These are phyloP conservation scores for Emydoidea blandingii DNA, from an alignment of 2,797 vertebrate genomes.

Conservation along the genomic window DNA sequence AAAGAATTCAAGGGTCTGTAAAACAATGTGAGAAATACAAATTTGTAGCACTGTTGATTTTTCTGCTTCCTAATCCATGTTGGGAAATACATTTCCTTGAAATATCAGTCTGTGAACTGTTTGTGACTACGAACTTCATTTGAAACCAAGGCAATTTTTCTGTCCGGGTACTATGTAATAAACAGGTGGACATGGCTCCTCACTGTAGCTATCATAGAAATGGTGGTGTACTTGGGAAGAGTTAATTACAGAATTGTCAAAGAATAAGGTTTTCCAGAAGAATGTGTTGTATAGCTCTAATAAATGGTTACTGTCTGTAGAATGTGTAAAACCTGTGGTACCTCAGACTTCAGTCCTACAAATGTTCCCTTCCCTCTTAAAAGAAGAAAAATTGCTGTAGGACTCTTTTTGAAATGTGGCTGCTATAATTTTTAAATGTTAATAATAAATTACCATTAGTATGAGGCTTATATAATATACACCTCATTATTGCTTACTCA, in stretches of 20 bases:
- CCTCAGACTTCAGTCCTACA: neutral
- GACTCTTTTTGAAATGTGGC: neutral
- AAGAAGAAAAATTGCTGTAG: neutral
- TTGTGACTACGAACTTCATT: fast-evolving
- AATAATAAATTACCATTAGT: constrained; percentile 75
- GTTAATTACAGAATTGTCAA: fast-evolving
- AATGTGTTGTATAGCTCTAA: fast-evolving
- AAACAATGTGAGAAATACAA: fast-evolving
- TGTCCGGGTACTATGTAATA: fast-evolving
- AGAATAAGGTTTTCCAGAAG: neutral
- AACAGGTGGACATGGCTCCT: neutral
- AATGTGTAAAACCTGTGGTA: fast-evolving
- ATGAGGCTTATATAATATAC: constrained; percentile 70
- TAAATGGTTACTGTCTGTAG: fast-evolving
- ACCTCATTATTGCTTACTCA: constrained; percentile 75
- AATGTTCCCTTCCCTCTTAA: neutral
- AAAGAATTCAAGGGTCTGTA: neutral
- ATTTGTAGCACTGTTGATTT: neutral
- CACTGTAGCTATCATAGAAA: fast-evolving
- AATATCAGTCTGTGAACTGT: neutral
- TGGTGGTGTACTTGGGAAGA: fast-evolving
- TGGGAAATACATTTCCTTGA: neutral
- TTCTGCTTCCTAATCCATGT: fast-evolving
- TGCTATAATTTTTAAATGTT: constrained; percentile 45
- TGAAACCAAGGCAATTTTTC: neutral